A percentile compares a stretch with the other conserved stretches of the same genome.
These are phyloP conservation scores for Erannis defoliaria DNA, from an alignment of 2,888 invertebrate species.

Conservation along the genomic window DNA sequence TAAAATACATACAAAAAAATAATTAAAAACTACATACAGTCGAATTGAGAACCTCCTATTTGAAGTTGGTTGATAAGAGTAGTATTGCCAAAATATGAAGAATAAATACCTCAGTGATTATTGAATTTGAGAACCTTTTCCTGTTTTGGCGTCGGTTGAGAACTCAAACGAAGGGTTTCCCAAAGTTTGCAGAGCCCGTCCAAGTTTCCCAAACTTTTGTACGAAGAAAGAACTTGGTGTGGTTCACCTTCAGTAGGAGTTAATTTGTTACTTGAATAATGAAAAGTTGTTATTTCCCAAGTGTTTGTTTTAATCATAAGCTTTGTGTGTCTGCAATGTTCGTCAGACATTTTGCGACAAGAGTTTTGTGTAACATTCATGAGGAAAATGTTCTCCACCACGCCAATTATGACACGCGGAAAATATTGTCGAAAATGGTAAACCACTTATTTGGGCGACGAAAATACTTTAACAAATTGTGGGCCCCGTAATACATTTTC, in stretches of 20 bases:
- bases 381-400: constrained; percentile 3
- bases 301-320: constrained; percentile 18
- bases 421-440: constrained; percentile 11
- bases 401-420: constrained; percentile 7
- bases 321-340: constrained; percentile 1
- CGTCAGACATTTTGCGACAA: not conserved
- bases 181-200: constrained; percentile 29
- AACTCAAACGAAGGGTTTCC: constrained; percentile 22
- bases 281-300: constrained; percentile 7
- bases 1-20: too few relatives aligned
- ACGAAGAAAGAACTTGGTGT: constrained; percentile 37
- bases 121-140: constrained; percentile 2
- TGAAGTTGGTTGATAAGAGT: too few relatives aligned
- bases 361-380: not conserved
- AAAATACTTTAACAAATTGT: constrained; percentile 28
- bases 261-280: constrained; percentile 38
- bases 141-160: constrained; percentile 1
- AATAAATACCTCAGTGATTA: too few relatives aligned
- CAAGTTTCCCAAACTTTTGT: constrained; percentile 39
- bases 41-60: too few relatives aligned
- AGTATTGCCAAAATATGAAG: too few relatives aligned
- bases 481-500: constrained; percentile 21
- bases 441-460: constrained; percentile 21
- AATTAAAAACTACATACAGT: too few relatives aligned
- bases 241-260: constrained; percentile 37